Conservation (phyloP, 1,140 invertebrate genomes). For the Drosophila truncata region DNA sequence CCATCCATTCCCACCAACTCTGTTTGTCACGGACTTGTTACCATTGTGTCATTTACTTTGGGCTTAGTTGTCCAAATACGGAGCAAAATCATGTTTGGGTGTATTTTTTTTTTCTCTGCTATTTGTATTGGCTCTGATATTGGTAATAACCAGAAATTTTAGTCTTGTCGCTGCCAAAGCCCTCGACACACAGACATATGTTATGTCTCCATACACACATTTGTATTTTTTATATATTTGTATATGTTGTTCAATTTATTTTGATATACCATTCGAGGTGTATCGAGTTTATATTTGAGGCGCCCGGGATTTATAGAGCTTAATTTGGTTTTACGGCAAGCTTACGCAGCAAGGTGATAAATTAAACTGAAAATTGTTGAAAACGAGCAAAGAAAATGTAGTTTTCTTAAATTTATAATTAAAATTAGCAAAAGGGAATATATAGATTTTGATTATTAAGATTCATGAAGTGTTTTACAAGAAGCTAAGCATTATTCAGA, state of each 20-base stretch:
- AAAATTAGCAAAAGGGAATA: neutral
- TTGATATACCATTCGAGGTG: slow-evolving; percentile 51
- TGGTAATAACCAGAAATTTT: slow-evolving; percentile 72
- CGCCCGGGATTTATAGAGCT: slow-evolving; percentile 57
- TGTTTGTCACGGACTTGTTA: slow-evolving; percentile 54
- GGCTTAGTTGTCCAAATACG: slow-evolving; percentile 74
- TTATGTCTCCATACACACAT: slow-evolving; percentile 13
- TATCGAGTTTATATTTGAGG: slow-evolving; percentile 50
- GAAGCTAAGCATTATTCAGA: no score
- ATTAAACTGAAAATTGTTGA: slow-evolving; percentile 22
- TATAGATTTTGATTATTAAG: no score
- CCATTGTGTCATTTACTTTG: slow-evolving; percentile 70
- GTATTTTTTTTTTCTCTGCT: slow-evolving; percentile 30
- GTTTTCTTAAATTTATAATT: no score
- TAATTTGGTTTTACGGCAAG: slow-evolving; percentile 33
- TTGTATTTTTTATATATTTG: slow-evolving; percentile 15
- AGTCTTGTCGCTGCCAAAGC: slow-evolving; percentile 60
- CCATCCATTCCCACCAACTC: slow-evolving; percentile 18
- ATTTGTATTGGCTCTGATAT: slow-evolving; percentile 79
- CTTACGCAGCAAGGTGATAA: slow-evolving; percentile 37
- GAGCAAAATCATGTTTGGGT: slow-evolving; percentile 40
- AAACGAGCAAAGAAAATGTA: neutral
- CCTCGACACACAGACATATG: slow-evolving; percentile 32
- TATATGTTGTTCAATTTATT: slow-evolving; percentile 39
- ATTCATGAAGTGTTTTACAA: no score